Base-by-base conservation (phyloP, 1,140 invertebrate genomes). In the Chymomyza costata region DNA sequence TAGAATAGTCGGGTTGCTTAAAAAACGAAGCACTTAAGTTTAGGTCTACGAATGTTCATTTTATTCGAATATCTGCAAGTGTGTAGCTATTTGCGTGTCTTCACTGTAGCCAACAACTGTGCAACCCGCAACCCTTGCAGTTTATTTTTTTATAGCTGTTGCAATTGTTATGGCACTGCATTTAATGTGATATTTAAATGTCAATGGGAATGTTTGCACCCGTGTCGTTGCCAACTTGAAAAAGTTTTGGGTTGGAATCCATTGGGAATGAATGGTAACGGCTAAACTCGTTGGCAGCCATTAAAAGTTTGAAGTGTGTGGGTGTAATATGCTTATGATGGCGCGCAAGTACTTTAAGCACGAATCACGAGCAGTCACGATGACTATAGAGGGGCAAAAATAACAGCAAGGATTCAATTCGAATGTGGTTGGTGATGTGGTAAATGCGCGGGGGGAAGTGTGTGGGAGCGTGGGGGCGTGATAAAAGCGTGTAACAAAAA, bases 121-220 rank as follows among this genome's bases (percentile, higher is more conserved):
- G n/a, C n/a, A n/a, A n/a, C n/a, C n/a, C n/a, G n/a, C n/a, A 46
- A 18, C 7, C 34, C 34, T 18, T 46, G n/a, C 35, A 13, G 11
- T 18, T 19, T 31, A 46, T 17, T 34, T 25, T 8, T 19, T 17
- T n/a, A 21, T 7, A 65, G 48, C 60, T 48, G 45, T 3, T 16
- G 8, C 21, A 38, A 44, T 38, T 49, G n/a, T 7, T 31, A 31
- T 10, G 41, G 51, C 49, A 63, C 52, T 44, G 58, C 46, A 59
- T 74, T 73, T 67, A 74, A 73, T 67, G 59, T 46, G 58, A 15
- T 35, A 73, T 67, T 73, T 54, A 60, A 73, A 64, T 64, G 56
- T 49, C 58, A 55, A 48, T 41, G 39, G 19, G 35, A 52, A 17
- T 47, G 32, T 53, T 40, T 50, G 39, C 28, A 34, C 46, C 46